Evolutionary conservation across 2,113 vertebrate genomes (phyloP).

Genomic region (Corythornis vintsioides): DNA sequence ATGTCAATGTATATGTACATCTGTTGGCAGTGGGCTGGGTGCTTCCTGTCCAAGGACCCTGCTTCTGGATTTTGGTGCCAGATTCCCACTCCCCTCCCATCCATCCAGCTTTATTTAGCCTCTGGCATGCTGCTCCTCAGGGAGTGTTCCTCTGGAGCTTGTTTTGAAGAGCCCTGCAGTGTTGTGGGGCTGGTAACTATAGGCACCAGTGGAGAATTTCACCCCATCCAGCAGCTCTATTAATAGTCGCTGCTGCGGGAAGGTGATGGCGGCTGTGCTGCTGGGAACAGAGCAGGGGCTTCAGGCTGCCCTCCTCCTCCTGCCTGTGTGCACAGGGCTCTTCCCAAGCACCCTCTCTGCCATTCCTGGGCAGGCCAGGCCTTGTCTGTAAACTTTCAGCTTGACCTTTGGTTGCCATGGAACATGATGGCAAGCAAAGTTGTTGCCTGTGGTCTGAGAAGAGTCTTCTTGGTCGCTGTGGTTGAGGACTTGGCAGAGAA

Average conservation of each 20-base stretch:
- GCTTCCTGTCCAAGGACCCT: accelerated
- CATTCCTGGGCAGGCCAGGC: neutral
- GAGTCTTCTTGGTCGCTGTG: accelerated
- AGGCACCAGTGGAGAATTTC: slow-evolving; percentile 29
- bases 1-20: neutral
- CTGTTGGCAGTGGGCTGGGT: accelerated
- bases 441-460: accelerated
- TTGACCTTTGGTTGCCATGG: accelerated
- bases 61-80: neutral
- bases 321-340: neutral
- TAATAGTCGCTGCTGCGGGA: neutral
- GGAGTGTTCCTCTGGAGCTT: slow-evolving; percentile 14
- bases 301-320: neutral
- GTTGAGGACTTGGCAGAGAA: accelerated
- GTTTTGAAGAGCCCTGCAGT: slow-evolving; percentile 39
- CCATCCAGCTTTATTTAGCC: slow-evolving; percentile 21
- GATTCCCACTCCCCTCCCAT: neutral
- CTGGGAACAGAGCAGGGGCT: neutral
- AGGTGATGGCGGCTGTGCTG: neutral
- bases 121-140: neutral
- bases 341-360: neutral
- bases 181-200: slow-evolving; percentile 63
- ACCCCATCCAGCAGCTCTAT: neutral
- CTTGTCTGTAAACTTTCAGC: neutral
- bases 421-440: accelerated